Percentiles rank a stretch among this genome's conserved stretches.
Evolutionary conservation across 1,140 invertebrate species (phyloP).

Genomic region (Trichogramma pretiosum): DNA sequence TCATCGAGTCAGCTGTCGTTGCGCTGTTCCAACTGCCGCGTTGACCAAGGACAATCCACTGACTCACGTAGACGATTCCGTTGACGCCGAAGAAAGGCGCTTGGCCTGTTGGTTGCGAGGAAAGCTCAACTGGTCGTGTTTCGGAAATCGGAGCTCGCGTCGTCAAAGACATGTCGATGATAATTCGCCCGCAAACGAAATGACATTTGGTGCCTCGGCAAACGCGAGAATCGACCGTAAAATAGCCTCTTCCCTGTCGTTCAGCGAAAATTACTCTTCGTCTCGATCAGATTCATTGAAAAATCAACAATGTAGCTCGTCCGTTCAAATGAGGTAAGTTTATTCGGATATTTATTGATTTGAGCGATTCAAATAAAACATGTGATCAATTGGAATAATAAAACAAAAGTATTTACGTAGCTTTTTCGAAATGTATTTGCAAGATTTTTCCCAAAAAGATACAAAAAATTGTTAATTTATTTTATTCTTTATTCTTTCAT

Average conservation of each 20-base stretch:
- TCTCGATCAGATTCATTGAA: slow-evolving; percentile 77
- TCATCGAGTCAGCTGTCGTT: slow-evolving; percentile 5
- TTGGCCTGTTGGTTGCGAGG: slow-evolving; percentile 28
- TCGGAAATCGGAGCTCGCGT: slow-evolving; percentile 29
- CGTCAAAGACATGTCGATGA: too few relatives aligned
- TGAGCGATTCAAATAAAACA: too few relatives aligned
- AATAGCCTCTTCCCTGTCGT: slow-evolving; percentile 74
- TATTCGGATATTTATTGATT: too few relatives aligned
- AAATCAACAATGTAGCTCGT: slow-evolving; percentile 63
- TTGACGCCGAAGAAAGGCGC: slow-evolving; percentile 20
- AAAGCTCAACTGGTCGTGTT: slow-evolving; percentile 33
- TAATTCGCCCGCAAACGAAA: too few relatives aligned
- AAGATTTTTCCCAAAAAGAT: too few relatives aligned
- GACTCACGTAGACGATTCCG: slow-evolving; percentile 16
- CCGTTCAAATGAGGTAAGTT: slow-evolving; percentile 41
- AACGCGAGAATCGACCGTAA: too few relatives aligned
- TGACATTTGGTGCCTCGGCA: too few relatives aligned
- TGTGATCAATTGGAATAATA: too few relatives aligned
- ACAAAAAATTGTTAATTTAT: too few relatives aligned
- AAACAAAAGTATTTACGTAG: too few relatives aligned
- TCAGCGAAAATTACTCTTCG: slow-evolving; percentile 82
- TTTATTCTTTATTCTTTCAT: too few relatives aligned
- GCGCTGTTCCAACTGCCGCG: background rate
- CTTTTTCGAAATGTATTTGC: too few relatives aligned
- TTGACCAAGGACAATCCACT: background rate